Base-by-base conservation (phyloP, 2,888 invertebrate genomes). In the Ctenicera cuprea region DNA sequence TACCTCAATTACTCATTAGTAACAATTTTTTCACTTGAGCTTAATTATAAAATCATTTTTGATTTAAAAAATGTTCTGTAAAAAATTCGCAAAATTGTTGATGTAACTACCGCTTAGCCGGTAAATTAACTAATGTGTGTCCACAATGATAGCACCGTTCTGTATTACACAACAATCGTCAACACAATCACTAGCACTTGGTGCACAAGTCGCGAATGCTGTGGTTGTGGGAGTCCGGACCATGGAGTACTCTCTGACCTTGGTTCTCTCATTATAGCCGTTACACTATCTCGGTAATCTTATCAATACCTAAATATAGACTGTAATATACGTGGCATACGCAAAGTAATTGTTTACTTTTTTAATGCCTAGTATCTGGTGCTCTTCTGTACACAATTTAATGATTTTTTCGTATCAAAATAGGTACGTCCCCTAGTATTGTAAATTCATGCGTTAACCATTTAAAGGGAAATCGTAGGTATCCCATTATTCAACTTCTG, bases 291-390 rank as follows among this genome's bases (percentile, higher is more conserved):
- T 77, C 68, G 78, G 78, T 83, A 85, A 85, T 85, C 85, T 85
- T 85, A 85, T 85, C 85, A 82, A 77, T 78, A 76, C 78, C 81
- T 83, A 84, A 82, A 83, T 82, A 84, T 82, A 82, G 79, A 65
- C 30, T 54, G 18, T 72, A 69, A 67, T 73, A 66, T 77, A 74
- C 72, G 74, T 70, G 16, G 63, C 37, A 65, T 22, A 72, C 38
- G 50, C 18, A 65, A 61, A 16, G 64, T 50, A 48, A 70, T 62
- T 75, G 69, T 75, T 75, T 65, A 70, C 73, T 38, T 75, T 66
- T 71, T 64, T 61, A 61, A 57, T 67, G 59, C 57, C 59, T n/a
- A 16, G 14, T 37, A 59, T 33, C 59, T 26, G n/a, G 14, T 45
- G 45, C 2, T 16, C 45, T 52, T 52, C 9, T 26, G 26, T 26